Evolutionary conservation across 2,113 vertebrate species (phyloP).

Genomic region (Tamias sibiricus): DNA sequence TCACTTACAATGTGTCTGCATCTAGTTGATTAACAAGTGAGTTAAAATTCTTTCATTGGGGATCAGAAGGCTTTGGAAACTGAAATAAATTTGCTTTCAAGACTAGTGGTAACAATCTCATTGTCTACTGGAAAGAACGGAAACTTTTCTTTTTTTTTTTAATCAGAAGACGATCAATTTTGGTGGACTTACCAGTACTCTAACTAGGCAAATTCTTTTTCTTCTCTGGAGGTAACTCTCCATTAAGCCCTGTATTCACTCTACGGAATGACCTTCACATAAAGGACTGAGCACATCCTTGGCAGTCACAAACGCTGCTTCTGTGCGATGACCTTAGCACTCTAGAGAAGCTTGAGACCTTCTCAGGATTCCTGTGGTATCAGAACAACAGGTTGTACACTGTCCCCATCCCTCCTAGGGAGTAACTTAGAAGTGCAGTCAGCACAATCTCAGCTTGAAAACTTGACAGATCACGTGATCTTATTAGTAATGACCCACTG

Average conservation of each 20-base stretch:
- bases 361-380: background rate
- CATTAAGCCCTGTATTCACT: background rate
- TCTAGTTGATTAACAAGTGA: slow-evolving; percentile 55
- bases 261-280: background rate
- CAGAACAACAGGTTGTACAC: background rate
- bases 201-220: background rate
- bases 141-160: background rate
- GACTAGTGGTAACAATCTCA: background rate
- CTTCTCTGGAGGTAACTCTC: background rate
- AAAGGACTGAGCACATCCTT: background rate
- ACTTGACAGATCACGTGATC: background rate
- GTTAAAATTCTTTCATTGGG: slow-evolving; percentile 61
- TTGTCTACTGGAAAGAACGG: background rate
- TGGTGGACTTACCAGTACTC: background rate
- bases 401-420: background rate
- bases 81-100: slow-evolving; percentile 50
- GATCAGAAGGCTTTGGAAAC: slow-evolving; percentile 49
- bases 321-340: fast-evolving
- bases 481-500: background rate
- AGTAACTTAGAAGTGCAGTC: background rate
- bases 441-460: background rate
- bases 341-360: background rate
- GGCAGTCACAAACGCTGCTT: background rate
- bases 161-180: background rate
- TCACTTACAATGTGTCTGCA: slow-evolving; percentile 3